Base-by-base conservation (phyloP, 2,888 invertebrate genomes). In the Pyralis farinalis region DNA sequence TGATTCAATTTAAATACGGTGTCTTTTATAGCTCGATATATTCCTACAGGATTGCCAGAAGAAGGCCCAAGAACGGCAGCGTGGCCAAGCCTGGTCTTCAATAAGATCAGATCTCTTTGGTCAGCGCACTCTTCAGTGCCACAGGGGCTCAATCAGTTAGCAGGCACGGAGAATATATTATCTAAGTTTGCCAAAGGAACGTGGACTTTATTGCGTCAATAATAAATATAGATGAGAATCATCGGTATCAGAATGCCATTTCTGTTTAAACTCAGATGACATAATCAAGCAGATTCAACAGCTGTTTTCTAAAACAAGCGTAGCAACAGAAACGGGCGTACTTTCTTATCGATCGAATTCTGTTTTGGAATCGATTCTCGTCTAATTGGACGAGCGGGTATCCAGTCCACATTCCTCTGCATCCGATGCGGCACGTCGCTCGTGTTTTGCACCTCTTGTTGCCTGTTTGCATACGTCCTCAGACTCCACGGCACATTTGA, bases 81-180 rank as follows among this genome's bases (percentile, higher is more conserved):
- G 59, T 95, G 95, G 95, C 93, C 94, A 47, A 94, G 94, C 59
- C 85, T 95, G 71, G 94, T 96, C 66, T 93, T 96, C 78, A 95
- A 95, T 72, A 96, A 96, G 91, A 96, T 97, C 82, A 94, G 95
- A 70, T 96, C 96, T 33, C 90, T 97, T 49, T 96, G 96, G 96
- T 94, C 93, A 57, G 93, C 93, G 53, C 94, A 94, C 70, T 92
- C 93, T 37, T 93, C 92, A 49, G 92, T 93, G 52, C 91, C 94
- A 46, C 94, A 92, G 78, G 96, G 96, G 64, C 91, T 96, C 67
- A 96, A 96, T 90, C 95, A 95, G 81, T 91, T 96, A 66, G 91
- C 95, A 94, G 88, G 88, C 88, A 88, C 83, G 85, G 70, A 72
- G 45, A 42, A 43, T 39, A 27, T 10, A 40, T 55, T 54, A 49